A percentile compares a stretch with the other conserved stretches of the same genome.
phyloP scores from a whole-genome alignment of 2,888 invertebrate species.

The Bedellia somnulentella region DNA sequence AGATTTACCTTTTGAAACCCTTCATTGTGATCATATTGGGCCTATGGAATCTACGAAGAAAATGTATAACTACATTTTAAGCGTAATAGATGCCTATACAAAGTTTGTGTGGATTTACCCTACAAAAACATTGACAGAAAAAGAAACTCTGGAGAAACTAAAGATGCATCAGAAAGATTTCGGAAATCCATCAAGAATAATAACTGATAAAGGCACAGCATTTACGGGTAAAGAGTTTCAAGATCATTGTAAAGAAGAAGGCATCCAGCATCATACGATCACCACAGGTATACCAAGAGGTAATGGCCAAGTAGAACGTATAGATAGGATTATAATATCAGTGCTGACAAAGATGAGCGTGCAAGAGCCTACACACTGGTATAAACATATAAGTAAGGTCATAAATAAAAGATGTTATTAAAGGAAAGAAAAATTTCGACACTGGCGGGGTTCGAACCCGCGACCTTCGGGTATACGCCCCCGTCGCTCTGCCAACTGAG shows the following conservation, averaged over 20 bases:
- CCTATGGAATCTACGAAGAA: conserved; percentile 20
- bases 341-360: no score
- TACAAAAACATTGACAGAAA: conserved; percentile 15
- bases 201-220: conserved; percentile 22
- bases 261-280: conserved; percentile 18
- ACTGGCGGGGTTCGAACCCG: no score
- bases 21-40: conserved; percentile 23
- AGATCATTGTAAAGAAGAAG: conserved; percentile 20
- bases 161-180: conserved; percentile 16
- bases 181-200: conserved; percentile 21
- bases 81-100: conserved; percentile 20
- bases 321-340: no score
- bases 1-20: conserved; percentile 16
- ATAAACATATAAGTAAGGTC: no score
- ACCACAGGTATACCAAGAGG: no score
- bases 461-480: no score
- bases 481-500: no score
- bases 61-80: conserved; percentile 21
- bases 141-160: conserved; percentile 18
- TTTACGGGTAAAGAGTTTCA: conserved; percentile 21
- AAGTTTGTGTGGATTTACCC: conserved; percentile 26
- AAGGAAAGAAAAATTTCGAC: no score
- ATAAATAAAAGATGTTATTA: no score
- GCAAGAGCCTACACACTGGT: no score
- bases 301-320: no score